A percentile compares a stretch with the other conserved stretches of the same genome.
Evolutionary conservation across 2,113 vertebrate species (phyloP).

Genomic region (Antennarius striatus): DNA sequence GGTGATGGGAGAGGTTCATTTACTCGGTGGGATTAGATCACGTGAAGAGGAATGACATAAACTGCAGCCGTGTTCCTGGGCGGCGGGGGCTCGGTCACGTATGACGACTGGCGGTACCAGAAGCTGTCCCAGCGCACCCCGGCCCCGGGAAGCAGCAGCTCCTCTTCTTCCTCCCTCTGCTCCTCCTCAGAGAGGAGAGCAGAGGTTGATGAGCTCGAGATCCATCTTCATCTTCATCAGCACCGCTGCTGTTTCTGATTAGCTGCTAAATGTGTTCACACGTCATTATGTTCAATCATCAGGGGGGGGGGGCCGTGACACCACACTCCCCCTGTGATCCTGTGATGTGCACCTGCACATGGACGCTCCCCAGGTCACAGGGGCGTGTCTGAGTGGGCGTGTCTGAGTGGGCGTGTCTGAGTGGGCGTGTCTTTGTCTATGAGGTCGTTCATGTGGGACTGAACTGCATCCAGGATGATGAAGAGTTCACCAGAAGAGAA

Average conservation of each 20-base stretch:
- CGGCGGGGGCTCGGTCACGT: background rate
- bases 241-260: slow-evolving; percentile 60
- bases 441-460: too few species aligned
- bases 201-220: slow-evolving; percentile 28
- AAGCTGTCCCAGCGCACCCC: slow-evolving; percentile 7
- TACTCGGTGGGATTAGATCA: background rate
- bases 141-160: background rate
- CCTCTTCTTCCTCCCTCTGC: background rate
- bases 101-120: slow-evolving; percentile 13
- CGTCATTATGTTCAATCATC: slow-evolving; percentile 69
- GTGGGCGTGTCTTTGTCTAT: too few species aligned
- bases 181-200: background rate
- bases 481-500: too few species aligned
- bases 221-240: slow-evolving; percentile 57
- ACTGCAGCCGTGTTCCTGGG: slow-evolving; percentile 23
- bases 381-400: too few species aligned
- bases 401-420: too few species aligned
- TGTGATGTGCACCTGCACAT: too few species aligned
- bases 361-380: too few species aligned
- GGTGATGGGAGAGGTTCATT: too few species aligned
- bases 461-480: too few species aligned
- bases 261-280: slow-evolving; percentile 68
- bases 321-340: background rate
- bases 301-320: background rate
- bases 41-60: slow-evolving; percentile 35